Base-by-base conservation (phyloP, 1,140 invertebrate species). In the Myzus persicae region DNA sequence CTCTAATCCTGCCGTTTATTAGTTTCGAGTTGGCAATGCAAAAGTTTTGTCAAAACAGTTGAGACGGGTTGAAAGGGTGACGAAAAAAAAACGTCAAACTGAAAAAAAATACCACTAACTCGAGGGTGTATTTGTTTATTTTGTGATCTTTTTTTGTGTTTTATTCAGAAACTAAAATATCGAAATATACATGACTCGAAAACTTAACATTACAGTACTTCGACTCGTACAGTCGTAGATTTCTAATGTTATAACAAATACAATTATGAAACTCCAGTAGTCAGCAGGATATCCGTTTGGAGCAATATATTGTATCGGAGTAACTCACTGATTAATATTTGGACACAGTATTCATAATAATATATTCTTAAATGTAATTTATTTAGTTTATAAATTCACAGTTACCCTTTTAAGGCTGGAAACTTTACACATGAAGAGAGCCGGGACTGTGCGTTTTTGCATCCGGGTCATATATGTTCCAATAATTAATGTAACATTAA, bases 1-100 rank as follows among this genome's bases (percentile, higher is more conserved):
- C 59, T 46, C 67, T 91, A 81, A 91, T 91, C 54, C 90, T 81
- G 42, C 42, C 90, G 90, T 91, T 91, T 91, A 91, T 91, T 91
- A 91, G 90, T 91, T 91, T 44, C 59, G 54, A 91, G 90, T 91
- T 91, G 67, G 90, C 54, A 36, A 91, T 22, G 51, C 20, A 76
- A 81, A 81, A 91, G 90, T 91, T 91, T 91, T 42, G 90, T 36
- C 40, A 81, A 59, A 90, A 90, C 48, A 54, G 48, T 38, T 20
- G 89, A 40, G 36, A 40, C 38, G 26, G 51, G 89, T 22, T 26
- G 59, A 46, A 81, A 81, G 90, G 90, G 54, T n/a, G 59, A 20
- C 26, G 42, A 81, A 81, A 76, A 91, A 91, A 76, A 91, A 81
- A 44, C 38, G 8, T 24, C 26, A 54, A 67, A 90, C 14, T 54